Evolutionary conservation across 1,140 invertebrate genomes (phyloP).

Genomic region (Trachymyrmex cornetzi): DNA sequence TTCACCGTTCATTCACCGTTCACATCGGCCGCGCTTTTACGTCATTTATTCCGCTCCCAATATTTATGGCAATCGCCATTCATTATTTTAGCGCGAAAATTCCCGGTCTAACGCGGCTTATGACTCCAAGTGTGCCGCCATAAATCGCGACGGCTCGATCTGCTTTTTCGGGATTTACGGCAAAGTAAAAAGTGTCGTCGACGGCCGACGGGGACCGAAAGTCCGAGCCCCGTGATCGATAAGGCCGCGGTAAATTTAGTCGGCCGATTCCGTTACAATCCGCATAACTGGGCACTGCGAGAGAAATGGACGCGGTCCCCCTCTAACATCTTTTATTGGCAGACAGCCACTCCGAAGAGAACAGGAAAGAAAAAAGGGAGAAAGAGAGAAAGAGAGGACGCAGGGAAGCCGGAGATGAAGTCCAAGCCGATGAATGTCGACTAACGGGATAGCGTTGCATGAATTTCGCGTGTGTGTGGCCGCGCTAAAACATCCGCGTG

Average conservation of each 20-base stretch:
- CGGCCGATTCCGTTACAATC: constrained; percentile 75
- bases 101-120: constrained; percentile 51
- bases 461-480: constrained; percentile 76
- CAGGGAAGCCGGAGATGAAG: constrained; percentile 78
- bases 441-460: constrained; percentile 82
- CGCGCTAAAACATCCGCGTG: constrained; percentile 33
- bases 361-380: constrained; percentile 20
- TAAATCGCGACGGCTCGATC: constrained; percentile 51
- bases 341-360: constrained; percentile 56
- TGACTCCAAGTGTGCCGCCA: constrained; percentile 33
- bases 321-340: constrained; percentile 69
- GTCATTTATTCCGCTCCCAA: constrained; percentile 2
- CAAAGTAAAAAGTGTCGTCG: constrained; percentile 55
- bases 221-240: constrained; percentile 54
- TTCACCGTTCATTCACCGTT: constrained; percentile 9
- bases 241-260: constrained; percentile 74
- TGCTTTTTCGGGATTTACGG: constrained; percentile 48
- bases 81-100: constrained; percentile 50
- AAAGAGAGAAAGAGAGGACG: constrained; percentile 60
- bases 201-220: constrained; percentile 38
- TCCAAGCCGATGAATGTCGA: constrained; percentile 83
- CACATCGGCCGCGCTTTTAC: not conserved
- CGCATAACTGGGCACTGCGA: constrained; percentile 67
- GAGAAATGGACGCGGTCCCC: constrained; percentile 67
- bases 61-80: constrained; percentile 37